Base-by-base conservation (phyloP, 2,888 invertebrate species). In the Apantesis nais region DNA sequence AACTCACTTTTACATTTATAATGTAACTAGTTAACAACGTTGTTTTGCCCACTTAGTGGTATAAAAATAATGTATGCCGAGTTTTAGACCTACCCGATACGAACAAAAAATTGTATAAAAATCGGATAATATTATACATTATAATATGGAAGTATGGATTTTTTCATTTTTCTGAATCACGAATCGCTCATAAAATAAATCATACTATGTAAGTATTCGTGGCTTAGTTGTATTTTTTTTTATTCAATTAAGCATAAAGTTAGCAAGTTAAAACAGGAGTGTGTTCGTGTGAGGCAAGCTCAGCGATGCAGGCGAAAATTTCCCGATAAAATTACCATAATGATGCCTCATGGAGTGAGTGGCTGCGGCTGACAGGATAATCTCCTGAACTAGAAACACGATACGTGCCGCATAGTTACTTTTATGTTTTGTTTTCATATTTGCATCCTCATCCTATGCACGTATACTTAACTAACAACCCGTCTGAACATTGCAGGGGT, bases 241-340 rank as follows among this genome's bases (percentile, higher is more conserved):
- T 29, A 41, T 44, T 22, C 39, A 37, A 52, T 39, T 52, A 4
- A n/a, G n/a, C 29, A 34, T 34, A 31, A 55, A 25, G 70, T 34
- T 62, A 19, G 25, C 65, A 61, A 66, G 60, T 31, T 71, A 25
- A 58, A 14, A 22, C 31, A 60, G 16, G 84, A 62, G 78, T 91
- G 79, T 89, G 88, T 90, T 81, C 25, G 80, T 12, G 68, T 29
- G n/a, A 44, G 58, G 48, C 66, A 72, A 82, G 79, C 79, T 85
- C 80, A 87, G 83, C 87, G 80, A 80, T 87, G 87, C 87, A 86
- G 83, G 90, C 85, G 88, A 92, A 92, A 90, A 87, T 89, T 90
- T 87, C 82, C 83, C 92, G 86, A 92, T 92, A 92, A 92, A 92
- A 93, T 93, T 93, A 91, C 83, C 92, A 93, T 93, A 93, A 93